phyloP scores from a whole-genome alignment of 2,797 vertebrate genomes.

The Acanthurus tractus region DNA sequence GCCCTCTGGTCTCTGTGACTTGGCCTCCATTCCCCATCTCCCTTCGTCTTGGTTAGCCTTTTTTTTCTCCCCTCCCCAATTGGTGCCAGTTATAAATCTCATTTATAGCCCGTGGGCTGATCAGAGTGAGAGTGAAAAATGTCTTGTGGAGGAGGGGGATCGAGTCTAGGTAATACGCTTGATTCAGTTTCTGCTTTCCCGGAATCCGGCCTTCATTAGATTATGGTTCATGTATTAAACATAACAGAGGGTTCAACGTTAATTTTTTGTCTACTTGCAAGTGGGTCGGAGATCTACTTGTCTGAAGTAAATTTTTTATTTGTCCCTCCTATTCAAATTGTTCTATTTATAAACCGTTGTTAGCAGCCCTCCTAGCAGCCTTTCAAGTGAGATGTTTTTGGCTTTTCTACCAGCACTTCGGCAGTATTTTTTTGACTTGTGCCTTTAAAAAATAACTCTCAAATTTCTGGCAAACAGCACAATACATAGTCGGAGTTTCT shows the following conservation, averaged over 20 bases:
- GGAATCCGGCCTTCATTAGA: constrained; percentile 75
- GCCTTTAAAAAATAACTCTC: too few relatives aligned
- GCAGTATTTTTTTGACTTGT: too few relatives aligned
- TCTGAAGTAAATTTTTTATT: too few relatives aligned
- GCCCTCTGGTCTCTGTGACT: constrained; percentile 57
- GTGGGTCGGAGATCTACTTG: too few relatives aligned
- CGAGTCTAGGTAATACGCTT: constrained; percentile 69
- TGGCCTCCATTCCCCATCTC: constrained; percentile 50
- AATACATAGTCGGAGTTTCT: too few relatives aligned
- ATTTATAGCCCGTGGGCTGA: constrained; percentile 79
- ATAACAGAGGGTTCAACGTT: constrained; percentile 29
- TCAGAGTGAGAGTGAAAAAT: constrained; percentile 80
- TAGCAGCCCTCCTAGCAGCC: too few relatives aligned
- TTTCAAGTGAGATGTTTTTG: too few relatives aligned
- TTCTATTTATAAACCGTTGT: too few relatives aligned
- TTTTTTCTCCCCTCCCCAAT: constrained; percentile 49
- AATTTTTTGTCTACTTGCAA: too few relatives aligned
- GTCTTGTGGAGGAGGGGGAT: constrained; percentile 71
- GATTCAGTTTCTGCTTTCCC: constrained; percentile 73
- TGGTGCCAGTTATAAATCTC: constrained; percentile 82
- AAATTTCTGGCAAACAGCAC: too few relatives aligned
- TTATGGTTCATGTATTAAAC: constrained; percentile 79
- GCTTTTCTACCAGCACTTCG: too few relatives aligned
- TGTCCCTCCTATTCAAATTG: too few relatives aligned
- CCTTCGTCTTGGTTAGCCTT: constrained; percentile 46